phyloP scores from a whole-genome alignment of 2,113 vertebrate genomes.

The Cavia aperea region DNA sequence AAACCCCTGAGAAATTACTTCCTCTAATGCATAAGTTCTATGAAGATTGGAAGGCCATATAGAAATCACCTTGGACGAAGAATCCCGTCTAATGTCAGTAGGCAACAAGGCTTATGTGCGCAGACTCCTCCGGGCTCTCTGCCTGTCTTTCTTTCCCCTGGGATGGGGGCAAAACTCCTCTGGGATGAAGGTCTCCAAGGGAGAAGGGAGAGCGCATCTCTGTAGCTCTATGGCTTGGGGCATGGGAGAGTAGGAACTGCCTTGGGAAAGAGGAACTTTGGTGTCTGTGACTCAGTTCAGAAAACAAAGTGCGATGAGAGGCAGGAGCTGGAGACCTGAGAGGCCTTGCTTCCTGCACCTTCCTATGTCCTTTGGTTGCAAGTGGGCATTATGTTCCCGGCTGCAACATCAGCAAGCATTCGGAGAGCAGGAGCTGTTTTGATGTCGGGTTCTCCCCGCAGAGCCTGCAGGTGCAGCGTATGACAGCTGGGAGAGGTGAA shows the following conservation, averaged over 20 bases:
- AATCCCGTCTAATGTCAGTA: background rate
- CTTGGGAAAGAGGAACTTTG: background rate
- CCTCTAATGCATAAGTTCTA: background rate
- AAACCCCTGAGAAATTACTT: background rate
- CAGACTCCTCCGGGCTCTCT: background rate
- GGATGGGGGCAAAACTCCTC: background rate
- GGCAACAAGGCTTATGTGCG: no score
- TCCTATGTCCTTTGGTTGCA: background rate
- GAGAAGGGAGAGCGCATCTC: no score
- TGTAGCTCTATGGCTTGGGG: background rate
- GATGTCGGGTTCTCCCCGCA: background rate
- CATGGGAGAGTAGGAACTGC: background rate
- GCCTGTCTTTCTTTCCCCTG: background rate
- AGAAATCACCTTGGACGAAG: background rate
- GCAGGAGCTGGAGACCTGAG: background rate
- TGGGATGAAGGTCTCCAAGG: background rate
- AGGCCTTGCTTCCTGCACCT: background rate
- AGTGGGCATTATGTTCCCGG: rapidly evolving
- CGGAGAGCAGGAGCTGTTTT: background rate
- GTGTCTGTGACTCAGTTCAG: background rate
- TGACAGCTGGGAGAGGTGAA: background rate
- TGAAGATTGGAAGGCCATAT: background rate
- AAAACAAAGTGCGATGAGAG: no score
- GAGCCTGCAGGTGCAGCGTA: background rate
- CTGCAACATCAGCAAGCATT: background rate